Base-by-base conservation (phyloP, 1,140 invertebrate genomes). In the Ceratoteleas bidentatus region DNA sequence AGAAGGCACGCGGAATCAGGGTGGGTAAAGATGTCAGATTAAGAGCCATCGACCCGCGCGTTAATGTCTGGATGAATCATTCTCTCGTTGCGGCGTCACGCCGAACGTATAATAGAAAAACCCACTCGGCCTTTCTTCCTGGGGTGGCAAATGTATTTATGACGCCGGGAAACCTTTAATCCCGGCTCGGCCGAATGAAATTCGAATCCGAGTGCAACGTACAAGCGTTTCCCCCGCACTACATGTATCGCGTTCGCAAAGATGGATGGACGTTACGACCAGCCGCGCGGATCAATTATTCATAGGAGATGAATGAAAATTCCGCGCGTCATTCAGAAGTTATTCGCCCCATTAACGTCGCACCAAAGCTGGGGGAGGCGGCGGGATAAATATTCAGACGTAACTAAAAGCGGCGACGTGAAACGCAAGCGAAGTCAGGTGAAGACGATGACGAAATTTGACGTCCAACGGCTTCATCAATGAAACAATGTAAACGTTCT, bases 61-160 rank as follows among this genome's bases (percentile, higher is more conserved):
- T 70, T 70, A 77, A 69, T 52, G 52, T 38, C 58, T 34, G 58
- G 49, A 77, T 77, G 74, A 77, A 57, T 77, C 75, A 78, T 72
- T 34, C 73, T 13, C 15, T 72, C 65, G 32, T 2, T 34, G 54
- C n/a, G 38, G 57, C 64, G 52, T 40, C 53, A 54, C 10, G 33
- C 14, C 58, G 32, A 62, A 56, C 52, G 40, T 56, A 33, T 64
- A 65, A 64, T 49, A 75, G 54, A 75, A 77, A 77, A 76, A 43
- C 34, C 45, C 52, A 74, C 43, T 74, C 70, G 14, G 38, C n/a
- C 50, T 52, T 61, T 68, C 54, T 53, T 75, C 54, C 32, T 47
- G 24, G 62, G 49, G 54, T 60, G 36, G 45, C 7, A 34, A 53
- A 43, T 40, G 34, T 43, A 53, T 65, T 65, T 38, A 68, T 16